Base-by-base conservation (phyloP, 2,113 vertebrate genomes). In the Sceloporus tristichus region DNA sequence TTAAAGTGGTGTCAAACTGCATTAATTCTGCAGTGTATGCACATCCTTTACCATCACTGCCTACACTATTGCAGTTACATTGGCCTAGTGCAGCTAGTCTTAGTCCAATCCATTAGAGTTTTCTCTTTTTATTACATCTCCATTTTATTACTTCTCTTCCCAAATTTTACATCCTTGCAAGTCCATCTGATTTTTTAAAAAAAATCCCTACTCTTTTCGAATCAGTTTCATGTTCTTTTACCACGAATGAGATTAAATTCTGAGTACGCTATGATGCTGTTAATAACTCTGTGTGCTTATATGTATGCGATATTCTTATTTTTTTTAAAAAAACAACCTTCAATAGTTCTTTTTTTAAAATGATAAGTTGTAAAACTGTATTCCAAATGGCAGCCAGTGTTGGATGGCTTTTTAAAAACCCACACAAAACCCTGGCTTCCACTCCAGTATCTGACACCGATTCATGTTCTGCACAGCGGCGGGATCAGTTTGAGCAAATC, bases 401-500 rank as follows among this genome's bases (percentile, higher is more conserved):
- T 84, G 54, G 34, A 77, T 40, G 42, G 59, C 40, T 78, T 86
- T 88, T 56, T 56, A 9, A 76, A 89, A 84, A 34, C 3, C 3
- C 6, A 48, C 48, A 48, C 48, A 40, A 1, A 59, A 65, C 42
- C 21, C 21, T 62, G 82, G 19, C n/a, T 6, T 80, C 29, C 29
- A 42, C 80, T 42, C 78, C 54, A 0, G 0, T 94, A 86, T 91
- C 91, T 85, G 88, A 90, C 65, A 90, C 87, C 42, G 71, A 10
- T 27, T 79, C 85, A 4, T 70, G 74, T 9, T 1, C 73, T 0
- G 5, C 42, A 71, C 87, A 84, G 89, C 89, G 27, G n/a, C 0
- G 62, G 91, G 90, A 91, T 94, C 89, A 92, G 87, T 71, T 84
- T 84, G 34, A 91, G 87, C 85, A 96, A 95, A 96, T 94, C 92